These are phyloP conservation scores for Pheosia gnoma DNA, from an alignment of 2,888 invertebrate genomes.

Conservation along the genomic window DNA sequence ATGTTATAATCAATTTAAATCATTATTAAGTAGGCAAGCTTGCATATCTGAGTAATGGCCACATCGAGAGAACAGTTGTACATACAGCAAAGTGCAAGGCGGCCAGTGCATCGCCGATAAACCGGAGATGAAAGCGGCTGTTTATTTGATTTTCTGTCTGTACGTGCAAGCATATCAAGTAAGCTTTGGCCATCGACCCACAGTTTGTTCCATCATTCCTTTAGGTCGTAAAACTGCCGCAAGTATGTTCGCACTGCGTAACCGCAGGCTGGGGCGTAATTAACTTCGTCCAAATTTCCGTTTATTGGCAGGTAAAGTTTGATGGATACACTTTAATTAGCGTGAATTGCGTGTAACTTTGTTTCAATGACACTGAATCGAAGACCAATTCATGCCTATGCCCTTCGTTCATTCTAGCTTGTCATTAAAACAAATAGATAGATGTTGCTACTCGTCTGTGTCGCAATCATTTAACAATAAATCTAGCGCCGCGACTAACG, in stretches of 20 bases:
- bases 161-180: conserved; percentile 67
- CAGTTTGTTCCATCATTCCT: conserved; percentile 47
- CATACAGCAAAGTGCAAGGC: conserved; percentile 73
- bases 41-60: conserved; percentile 61
- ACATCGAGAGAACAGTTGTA: conserved; percentile 60
- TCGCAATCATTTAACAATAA: conserved; percentile 71
- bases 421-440: conserved; percentile 73
- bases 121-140: conserved; percentile 78
- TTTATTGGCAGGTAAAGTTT: conserved; percentile 38
- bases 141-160: conserved; percentile 78
- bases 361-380: conserved; percentile 9
- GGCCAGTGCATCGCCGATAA: conserved; percentile 76
- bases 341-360: conserved; percentile 14
- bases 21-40: conserved; percentile 64
- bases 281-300: conserved; percentile 35
- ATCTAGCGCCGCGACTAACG: conserved; percentile 47
- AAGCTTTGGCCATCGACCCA: conserved; percentile 65
- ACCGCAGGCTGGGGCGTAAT: conserved; percentile 36
- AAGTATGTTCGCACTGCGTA: conserved; percentile 39
- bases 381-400: conserved; percentile 26
- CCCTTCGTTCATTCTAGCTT: conserved; percentile 47
- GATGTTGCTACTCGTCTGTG: conserved; percentile 53
- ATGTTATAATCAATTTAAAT: conserved; percentile 55
- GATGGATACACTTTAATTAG: conserved; percentile 28
- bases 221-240: conserved; percentile 52